A percentile compares a stretch with the other conserved stretches of the same genome.
Evolutionary conservation across 2,797 vertebrate species (phyloP).

Genomic region (Tolypeutes matacus): DNA sequence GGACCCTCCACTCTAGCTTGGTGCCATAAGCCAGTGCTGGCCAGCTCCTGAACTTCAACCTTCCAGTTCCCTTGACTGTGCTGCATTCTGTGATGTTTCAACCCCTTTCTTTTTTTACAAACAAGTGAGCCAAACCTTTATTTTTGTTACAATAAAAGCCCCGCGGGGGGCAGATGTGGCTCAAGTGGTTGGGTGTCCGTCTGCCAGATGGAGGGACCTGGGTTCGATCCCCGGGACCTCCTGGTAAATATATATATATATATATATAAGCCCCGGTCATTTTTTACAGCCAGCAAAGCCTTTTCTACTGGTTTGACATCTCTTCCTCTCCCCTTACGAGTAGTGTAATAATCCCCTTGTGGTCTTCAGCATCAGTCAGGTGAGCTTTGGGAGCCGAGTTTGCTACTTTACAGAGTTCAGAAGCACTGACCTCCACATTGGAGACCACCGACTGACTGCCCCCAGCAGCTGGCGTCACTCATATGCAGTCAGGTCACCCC

Average conservation of each 20-base stretch:
- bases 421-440: background rate
- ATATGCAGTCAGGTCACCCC: background rate
- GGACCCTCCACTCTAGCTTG: background rate
- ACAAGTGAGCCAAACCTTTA: constrained; percentile 11
- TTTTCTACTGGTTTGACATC: background rate
- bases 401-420: background rate
- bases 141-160: background rate
- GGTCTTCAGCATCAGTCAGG: background rate
- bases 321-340: background rate
- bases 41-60: background rate
- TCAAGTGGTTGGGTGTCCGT: too few species aligned
- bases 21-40: background rate
- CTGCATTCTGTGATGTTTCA: background rate
- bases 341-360: background rate
- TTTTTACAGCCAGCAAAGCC: background rate
- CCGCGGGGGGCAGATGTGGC: too few species aligned
- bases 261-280: background rate
- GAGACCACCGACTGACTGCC: background rate
- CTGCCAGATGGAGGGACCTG: too few species aligned
- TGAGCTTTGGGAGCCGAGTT: background rate
- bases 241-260: too few species aligned
- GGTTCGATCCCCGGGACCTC: too few species aligned
- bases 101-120: background rate
- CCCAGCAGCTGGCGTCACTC: background rate
- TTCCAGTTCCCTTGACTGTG: background rate